phyloP scores from a whole-genome alignment of 1,140 invertebrate species.

The Argopecten irradians region DNA sequence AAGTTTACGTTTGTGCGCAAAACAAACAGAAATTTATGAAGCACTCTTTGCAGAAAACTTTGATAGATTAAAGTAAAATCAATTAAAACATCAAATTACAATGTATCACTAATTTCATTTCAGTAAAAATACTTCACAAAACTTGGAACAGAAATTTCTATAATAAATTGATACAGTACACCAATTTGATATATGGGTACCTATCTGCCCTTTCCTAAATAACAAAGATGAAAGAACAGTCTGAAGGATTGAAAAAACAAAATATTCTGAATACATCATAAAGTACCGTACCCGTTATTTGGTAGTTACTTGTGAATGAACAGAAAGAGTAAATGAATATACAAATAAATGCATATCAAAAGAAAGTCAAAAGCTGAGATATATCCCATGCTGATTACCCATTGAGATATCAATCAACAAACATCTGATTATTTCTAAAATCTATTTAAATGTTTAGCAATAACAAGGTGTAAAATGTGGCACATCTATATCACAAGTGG shows the following conservation, averaged over 20 bases:
- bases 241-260: too few relatives aligned
- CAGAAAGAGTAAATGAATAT: too few relatives aligned
- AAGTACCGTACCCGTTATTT: too few relatives aligned
- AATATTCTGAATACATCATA: too few relatives aligned
- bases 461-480: conserved; percentile 20
- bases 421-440: not conserved
- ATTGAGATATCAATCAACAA: not conserved
- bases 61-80: not conserved
- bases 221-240: too few relatives aligned
- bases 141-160: too few relatives aligned
- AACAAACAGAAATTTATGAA: not conserved
- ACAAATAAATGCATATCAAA: not conserved
- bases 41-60: not conserved
- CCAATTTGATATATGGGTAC: too few relatives aligned
- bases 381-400: not conserved
- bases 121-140: too few relatives aligned
- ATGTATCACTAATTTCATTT: not conserved
- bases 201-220: too few relatives aligned
- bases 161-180: too few relatives aligned
- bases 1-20: not conserved
- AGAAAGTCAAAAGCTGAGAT: not conserved
- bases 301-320: too few relatives aligned
- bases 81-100: too few relatives aligned
- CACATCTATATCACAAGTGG: not conserved
- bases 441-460: not conserved